Conservation (phyloP, 1,140 invertebrate species). For the Heliconius congener region DNA sequence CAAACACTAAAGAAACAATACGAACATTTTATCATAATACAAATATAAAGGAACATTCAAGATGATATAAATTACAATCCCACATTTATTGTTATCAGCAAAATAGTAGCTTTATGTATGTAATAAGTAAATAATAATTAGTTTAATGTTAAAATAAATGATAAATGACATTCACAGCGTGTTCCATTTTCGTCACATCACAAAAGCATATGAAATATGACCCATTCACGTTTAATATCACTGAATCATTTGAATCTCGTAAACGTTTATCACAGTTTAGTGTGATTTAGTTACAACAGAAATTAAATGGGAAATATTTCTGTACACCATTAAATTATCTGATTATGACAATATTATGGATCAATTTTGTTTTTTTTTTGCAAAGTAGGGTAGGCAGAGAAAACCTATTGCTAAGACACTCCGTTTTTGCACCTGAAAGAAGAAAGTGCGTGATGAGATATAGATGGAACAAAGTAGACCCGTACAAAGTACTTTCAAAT, state of each 20-base stretch:
- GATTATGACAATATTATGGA: background rate
- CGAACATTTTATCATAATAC: constrained; percentile 19
- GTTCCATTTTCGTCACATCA: constrained; percentile 32
- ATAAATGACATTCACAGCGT: constrained; percentile 47
- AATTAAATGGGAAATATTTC: background rate
- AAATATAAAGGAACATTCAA: constrained; percentile 39
- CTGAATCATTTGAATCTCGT: constrained; percentile 10
- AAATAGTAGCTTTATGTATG: constrained; percentile 43
- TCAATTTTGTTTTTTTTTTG: no score
- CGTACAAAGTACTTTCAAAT: no score
- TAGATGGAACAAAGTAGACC: no score
- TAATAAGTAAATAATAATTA: constrained; percentile 56
- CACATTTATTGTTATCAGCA: constrained; percentile 49
- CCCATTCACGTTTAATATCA: constrained; percentile 5
- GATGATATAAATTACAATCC: constrained; percentile 43
- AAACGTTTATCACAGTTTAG: constrained; percentile 10
- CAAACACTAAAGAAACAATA: constrained; percentile 13
- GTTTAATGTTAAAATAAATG: constrained; percentile 48
- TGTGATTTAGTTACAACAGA: constrained; percentile 1
- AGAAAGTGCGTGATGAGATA: no score
- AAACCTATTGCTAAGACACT: no score
- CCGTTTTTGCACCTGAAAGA: no score
- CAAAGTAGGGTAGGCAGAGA: no score
- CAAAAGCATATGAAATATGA: constrained; percentile 13
- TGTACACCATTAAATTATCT: background rate